A percentile compares a stretch with the other conserved stretches of the same genome.
These are phyloP conservation scores for Esox lucius DNA, from an alignment of 2,797 vertebrate genomes.

Conservation along the genomic window DNA sequence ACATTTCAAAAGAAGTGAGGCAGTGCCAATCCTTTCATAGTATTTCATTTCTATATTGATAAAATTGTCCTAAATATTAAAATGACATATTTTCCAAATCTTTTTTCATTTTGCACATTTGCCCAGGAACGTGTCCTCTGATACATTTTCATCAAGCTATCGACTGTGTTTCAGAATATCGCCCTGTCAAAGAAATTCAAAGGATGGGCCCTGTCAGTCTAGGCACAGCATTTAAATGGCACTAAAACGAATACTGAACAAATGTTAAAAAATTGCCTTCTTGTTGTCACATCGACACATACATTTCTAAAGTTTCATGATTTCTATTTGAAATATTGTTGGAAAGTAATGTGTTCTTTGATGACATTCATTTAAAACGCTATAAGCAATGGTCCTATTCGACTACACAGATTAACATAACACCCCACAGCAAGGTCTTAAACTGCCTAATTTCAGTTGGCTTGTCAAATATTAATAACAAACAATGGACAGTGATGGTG, in stretches of 20 bases:
- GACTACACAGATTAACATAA: constrained; percentile 2
- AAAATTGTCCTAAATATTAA: too few species aligned
- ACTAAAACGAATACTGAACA: not conserved
- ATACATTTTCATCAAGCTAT: not conserved
- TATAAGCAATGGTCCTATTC: not conserved
- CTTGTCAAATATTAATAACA: not conserved
- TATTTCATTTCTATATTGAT: too few species aligned
- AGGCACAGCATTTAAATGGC: not conserved
- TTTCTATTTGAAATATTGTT: not conserved
- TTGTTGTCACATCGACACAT: not conserved
- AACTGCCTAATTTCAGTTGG: not conserved
- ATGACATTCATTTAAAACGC: not conserved
- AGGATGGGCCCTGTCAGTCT: not conserved
- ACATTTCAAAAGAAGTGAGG: too few species aligned
- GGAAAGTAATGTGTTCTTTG: not conserved
- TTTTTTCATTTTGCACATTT: not conserved
- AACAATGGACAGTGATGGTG: not conserved
- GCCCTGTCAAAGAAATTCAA: not conserved
- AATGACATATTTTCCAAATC: too few species aligned
- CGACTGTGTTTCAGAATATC: not conserved
- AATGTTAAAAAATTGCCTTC: not conserved
- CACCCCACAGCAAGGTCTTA: constrained; percentile 1
- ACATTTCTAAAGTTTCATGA: not conserved
- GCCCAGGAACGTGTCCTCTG: not conserved
- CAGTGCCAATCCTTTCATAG: too few species aligned